These are phyloP conservation scores for Lepus oiostolus DNA, from an alignment of 2,797 vertebrate species.

Conservation along the genomic window DNA sequence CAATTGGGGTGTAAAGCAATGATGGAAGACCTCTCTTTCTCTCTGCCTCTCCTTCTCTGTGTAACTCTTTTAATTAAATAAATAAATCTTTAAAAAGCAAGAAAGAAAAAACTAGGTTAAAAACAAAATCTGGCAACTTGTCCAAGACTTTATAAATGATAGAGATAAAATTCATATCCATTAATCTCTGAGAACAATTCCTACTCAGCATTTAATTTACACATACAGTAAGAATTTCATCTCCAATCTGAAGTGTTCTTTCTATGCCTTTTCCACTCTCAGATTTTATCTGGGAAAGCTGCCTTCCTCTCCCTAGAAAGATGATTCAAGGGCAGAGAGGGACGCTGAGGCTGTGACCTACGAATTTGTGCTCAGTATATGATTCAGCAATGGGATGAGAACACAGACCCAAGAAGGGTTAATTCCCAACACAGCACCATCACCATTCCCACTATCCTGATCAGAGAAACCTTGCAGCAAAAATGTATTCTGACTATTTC, in stretches of 20 bases:
- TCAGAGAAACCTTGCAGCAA: background rate
- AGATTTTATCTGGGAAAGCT: constrained; percentile 19
- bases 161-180: constrained; percentile 37
- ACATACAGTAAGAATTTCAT: background rate
- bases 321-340: constrained; percentile 43
- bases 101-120: constrained; percentile 1
- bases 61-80: too few relatives aligned
- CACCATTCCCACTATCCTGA: background rate
- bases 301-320: background rate
- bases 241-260: constrained; percentile 33
- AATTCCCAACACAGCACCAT: background rate
- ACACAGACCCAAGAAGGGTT: background rate
- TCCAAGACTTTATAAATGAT: background rate
- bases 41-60: too few relatives aligned
- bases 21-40: too few relatives aligned
- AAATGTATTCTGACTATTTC: background rate
- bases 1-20: too few relatives aligned
- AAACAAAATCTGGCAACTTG: background rate
- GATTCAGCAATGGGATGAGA: background rate
- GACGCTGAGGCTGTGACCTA: background rate
- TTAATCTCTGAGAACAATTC: constrained; percentile 41
- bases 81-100: too few relatives aligned
- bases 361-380: background rate
- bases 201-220: constrained; percentile 54
- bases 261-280: background rate